Conservation (phyloP, 2,888 invertebrate genomes). For the Ephialtes manifestator region DNA sequence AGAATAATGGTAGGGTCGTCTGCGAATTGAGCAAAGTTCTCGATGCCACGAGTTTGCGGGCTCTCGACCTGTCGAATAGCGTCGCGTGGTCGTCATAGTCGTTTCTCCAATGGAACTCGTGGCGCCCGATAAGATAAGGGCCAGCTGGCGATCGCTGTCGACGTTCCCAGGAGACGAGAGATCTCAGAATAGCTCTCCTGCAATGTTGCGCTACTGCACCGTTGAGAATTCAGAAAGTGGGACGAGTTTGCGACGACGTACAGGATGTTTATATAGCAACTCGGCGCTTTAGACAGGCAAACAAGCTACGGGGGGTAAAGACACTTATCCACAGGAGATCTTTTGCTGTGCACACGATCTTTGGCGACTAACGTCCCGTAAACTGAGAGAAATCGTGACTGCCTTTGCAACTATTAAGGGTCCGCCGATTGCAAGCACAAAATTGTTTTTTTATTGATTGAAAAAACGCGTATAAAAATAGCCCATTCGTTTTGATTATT, state of each 20-base stretch:
- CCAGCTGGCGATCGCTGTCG: background rate
- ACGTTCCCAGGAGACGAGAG: conserved; percentile 32
- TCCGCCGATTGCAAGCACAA: too few species aligned
- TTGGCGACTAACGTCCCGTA: conserved; percentile 15
- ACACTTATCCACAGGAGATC: conserved; percentile 45
- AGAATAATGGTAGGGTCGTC: background rate
- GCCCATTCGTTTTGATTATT: too few species aligned
- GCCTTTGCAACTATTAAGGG: too few species aligned
- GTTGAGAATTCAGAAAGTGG: conserved; percentile 63
- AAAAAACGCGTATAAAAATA: too few species aligned
- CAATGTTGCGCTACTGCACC: conserved; percentile 43
- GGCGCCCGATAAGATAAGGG: conserved; percentile 31
- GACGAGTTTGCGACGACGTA: conserved; percentile 40
- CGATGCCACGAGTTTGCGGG: conserved; percentile 3
- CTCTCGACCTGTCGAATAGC: background rate
- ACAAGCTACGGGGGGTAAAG: conserved; percentile 24
- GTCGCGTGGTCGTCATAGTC: background rate
- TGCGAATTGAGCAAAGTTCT: background rate
- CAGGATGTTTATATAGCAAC: background rate
- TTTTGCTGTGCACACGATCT: conserved; percentile 21
- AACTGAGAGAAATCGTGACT: too few species aligned
- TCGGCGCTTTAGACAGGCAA: conserved; percentile 13
- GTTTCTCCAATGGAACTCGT: background rate
- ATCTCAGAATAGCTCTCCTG: conserved; percentile 27
- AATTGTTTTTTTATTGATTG: too few species aligned